Base-by-base conservation (phyloP, 2,888 invertebrate species). In the Steinernema hermaphroditum region DNA sequence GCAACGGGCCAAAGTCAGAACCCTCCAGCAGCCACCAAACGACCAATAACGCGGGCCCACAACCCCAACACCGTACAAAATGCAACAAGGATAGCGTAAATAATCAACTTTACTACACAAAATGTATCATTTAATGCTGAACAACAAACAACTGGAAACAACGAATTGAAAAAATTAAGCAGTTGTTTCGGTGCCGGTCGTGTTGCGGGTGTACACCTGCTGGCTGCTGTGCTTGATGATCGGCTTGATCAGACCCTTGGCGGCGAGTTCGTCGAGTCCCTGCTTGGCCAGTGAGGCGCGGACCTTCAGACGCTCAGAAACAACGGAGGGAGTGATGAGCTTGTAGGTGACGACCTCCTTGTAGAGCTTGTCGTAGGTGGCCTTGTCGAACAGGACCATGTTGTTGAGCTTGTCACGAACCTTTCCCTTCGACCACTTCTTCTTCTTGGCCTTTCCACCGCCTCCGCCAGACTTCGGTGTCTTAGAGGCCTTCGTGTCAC, bases 351-450 rank as follows among this genome's bases (percentile, higher is more conserved):
- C 70, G 43, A 87, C 94, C 91, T 96, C 96, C 89, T 94, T 95
- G 87, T 93, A 91, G 81, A 96, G 89, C 88, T 99, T 99, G 80
- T 98, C 98, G 87, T 98, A 98, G 12, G 98, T 98, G 68, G 93
- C 91, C 89, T 96, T 94, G 88, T 98, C 98, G 88, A 98, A 99
- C 85, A 98, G 82, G 69, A 98, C 96, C 88, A 96, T 93, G 89
- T 98, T 99, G 91, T 97, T 97, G 87, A 98, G 91, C 91, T 99
- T 99, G 89, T 98, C 98, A 88, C 98, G 93, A 82, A 96, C 96
- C 92, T 99, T 99, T 92, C 98, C 98, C 90, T 99, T 98, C 85
- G 97, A 97, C 98, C 98, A 98, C 94, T 98, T 99, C 95, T 94
- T 90, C 90, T 83, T 85, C 80, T 85, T 85, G 75, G 83, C 84